Conservation (phyloP, 2,113 vertebrate species). For the Indicator indicator region DNA sequence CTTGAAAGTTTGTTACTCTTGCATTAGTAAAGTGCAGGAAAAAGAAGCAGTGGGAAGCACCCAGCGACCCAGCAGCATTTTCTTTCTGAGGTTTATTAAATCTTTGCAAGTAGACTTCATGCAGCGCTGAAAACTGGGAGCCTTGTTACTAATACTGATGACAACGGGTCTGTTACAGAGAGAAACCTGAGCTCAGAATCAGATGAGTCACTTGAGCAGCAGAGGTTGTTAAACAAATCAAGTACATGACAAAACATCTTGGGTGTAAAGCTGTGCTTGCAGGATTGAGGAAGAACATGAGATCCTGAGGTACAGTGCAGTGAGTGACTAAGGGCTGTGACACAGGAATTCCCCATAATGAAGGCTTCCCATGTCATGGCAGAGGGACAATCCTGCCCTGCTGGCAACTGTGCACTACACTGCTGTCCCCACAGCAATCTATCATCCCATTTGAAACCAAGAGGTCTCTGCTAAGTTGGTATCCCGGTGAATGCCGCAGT, state of each 20-base stretch:
- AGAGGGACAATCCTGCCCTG: not conserved
- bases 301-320: not conserved
- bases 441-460: conserved; percentile 34
- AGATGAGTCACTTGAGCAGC: not conserved
- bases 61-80: not conserved
- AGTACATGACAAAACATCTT: not conserved
- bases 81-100: not conserved
- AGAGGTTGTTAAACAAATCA: conserved; percentile 1
- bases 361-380: not conserved
- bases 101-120: not conserved
- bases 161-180: not conserved
- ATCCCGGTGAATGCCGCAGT: not conserved
- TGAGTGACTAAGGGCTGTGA: not conserved
- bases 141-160: not conserved
- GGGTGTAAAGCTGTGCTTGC: not conserved
- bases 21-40: not conserved
- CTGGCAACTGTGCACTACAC: conserved; percentile 2
- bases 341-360: not conserved
- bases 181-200: not conserved
- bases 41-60: not conserved
- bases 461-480: conserved; percentile 11
- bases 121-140: not conserved
- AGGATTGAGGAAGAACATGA: not conserved
- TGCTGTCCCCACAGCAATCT: conserved; percentile 60
- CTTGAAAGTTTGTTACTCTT: not conserved